Percentiles rank a stretch among this genome's conserved stretches.
phyloP scores from a whole-genome alignment of 2,113 vertebrate species.

The Entelurus aequoreus region DNA sequence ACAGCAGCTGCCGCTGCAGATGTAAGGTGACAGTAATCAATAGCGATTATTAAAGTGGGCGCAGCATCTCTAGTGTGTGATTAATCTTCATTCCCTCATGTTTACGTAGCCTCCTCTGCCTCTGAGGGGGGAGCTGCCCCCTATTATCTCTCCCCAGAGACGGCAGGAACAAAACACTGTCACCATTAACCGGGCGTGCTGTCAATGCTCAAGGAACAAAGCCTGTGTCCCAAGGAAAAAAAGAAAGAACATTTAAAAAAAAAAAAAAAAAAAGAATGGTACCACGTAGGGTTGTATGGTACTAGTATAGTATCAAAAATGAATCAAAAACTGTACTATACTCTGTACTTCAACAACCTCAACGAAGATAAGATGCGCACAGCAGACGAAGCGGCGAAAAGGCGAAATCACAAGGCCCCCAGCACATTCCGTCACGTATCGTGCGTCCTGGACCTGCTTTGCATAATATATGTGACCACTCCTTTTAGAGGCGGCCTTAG shows the following conservation, averaged over 20 bases:
- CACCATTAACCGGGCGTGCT: slow-evolving; percentile 55
- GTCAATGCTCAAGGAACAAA: slow-evolving; percentile 32
- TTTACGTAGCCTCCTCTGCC: slow-evolving; percentile 65
- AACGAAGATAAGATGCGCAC: too few species aligned
- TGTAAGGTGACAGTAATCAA: slow-evolving; percentile 74
- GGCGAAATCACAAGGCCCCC: too few species aligned
- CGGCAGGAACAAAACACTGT: slow-evolving; percentile 56
- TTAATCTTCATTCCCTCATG: slow-evolving; percentile 72
- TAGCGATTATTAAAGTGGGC: slow-evolving; percentile 74
- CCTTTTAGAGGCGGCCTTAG: too few species aligned
- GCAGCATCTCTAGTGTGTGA: slow-evolving; percentile 68
- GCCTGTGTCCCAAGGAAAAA: slow-evolving; percentile 18
- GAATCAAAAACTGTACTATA: too few species aligned
- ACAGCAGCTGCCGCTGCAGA: slow-evolving; percentile 68
- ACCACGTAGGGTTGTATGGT: too few species aligned
- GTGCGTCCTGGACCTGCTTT: too few species aligned
- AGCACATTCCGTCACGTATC: too few species aligned
- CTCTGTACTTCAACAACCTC: too few species aligned
- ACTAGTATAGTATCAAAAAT: too few species aligned
- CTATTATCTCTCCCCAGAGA: slow-evolving; percentile 63
- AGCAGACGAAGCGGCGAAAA: too few species aligned
- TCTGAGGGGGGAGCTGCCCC: slow-evolving; percentile 25
- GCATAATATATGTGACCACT: too few species aligned
- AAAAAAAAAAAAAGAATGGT: neutral
- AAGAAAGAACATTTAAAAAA: too few species aligned